Evolutionary conservation across 2,113 vertebrate genomes (phyloP), one percentile per base, ranked within the genome.

Genomic region (Psophia crepitans): DNA sequence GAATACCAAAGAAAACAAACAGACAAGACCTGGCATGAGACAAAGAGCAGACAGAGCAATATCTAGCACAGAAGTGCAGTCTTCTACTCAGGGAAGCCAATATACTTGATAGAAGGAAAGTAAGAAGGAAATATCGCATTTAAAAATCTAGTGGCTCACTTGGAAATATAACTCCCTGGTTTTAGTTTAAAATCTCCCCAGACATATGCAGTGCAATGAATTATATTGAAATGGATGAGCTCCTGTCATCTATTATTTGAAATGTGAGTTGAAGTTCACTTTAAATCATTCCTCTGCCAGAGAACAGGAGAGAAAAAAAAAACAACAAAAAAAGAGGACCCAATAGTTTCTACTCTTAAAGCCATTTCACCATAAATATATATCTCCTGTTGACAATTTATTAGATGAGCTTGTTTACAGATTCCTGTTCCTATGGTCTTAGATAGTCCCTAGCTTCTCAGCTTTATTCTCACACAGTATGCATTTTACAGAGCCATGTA

Each of bases 241-340:
- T 93, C 63, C 81, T 95, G 92, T 87, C 95, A 96, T 60, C 92
- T 89, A 75, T 90, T 97, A 89, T 93, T 95, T 95, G 96, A 96
- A 92, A 97, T 90, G 90, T 57, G 96, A 93, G 74, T 69, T 89
- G 84, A 97, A 33, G 63, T 70, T 93, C 89, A 54, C 61, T 95
- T 95, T 93, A 93, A 94, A 96, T 96, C 94, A 92, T 68, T 79
- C 28, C 17, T 79, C 81, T 96, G 87, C 84, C 74, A 94, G 53
- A 63, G n/a, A 91, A 78, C 11, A 95, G 84, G 95, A 69, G 48
- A 93, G 92, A 92, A 46, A 46, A 41, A 41, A 51, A 51, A 51
- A 41, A n/a, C n/a, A n/a, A n/a, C n/a, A n/a, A 41, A 53, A 53
- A 90, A 81, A 57, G 33, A 92, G 28, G 41, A 87, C 51, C 57